Base-by-base conservation (phyloP, 2,113 vertebrate species). In the Gambusia affinis region DNA sequence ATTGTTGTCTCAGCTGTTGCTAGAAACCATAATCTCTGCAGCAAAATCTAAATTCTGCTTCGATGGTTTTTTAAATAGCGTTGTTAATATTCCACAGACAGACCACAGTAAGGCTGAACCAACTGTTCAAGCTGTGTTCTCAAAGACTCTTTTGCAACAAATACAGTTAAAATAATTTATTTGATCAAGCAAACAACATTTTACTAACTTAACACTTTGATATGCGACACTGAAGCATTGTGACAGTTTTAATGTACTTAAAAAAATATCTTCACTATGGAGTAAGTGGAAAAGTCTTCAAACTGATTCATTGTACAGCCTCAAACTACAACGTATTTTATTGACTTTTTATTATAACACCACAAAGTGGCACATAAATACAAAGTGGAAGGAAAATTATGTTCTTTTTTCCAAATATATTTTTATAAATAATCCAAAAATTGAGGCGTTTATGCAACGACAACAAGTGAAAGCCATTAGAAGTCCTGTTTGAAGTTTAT, bases 21-120 rank as follows among this genome's bases (percentile, higher is more conserved):
- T 44, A 37, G 4, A 72, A 77, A 87, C 27, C 69, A 31, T 70
- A 22, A n/a, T 60, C 29, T 60, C n/a, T 60, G 64, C 57, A 12
- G 11, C 17, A 29, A 33, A 11, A 15, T 44, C 54, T 27, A 63
- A 64, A 74, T n/a, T 64, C 64, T 70, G 31, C 75, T 17, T 64
- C 60, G 7, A 35, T 64, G 19, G 11, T 37, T 33, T 17, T 33
- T 17, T 29, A 24, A 22, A 3, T 10, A 8, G 4, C 0, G 12
- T 15, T 12, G 11, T 31, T 33, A 64, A 19, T 33, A 12, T 22
- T 33, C 17, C 22, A 68, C 47, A 60, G 35, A 28, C 42, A 37
- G n/a, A 64, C 2, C 8, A 14, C 30, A 10, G 1, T 1, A 44
- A 42, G 44, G 39, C 30, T 2, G 30, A 62, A 33, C 39, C 10